Conservation (phyloP, 2,888 invertebrate genomes). For the Agrilus biguttatus region DNA sequence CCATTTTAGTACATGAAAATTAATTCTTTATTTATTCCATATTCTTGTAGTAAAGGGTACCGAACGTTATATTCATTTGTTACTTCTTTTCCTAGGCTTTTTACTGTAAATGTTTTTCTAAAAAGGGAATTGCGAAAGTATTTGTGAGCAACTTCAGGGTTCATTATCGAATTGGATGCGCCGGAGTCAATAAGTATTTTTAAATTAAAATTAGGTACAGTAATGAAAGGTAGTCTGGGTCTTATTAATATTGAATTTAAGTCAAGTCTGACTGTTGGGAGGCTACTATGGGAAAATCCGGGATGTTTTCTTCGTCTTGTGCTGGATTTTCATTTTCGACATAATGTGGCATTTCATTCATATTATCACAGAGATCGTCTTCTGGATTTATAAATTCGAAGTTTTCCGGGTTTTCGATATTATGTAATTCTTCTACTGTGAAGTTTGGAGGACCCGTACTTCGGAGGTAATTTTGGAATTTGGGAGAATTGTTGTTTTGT, state of each 20-base stretch:
- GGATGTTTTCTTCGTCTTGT: not conserved
- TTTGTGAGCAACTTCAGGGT: too few species aligned
- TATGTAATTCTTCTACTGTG: slow-evolving; percentile 5
- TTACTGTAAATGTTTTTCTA: too few species aligned
- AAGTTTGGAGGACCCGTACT: slow-evolving; percentile 3
- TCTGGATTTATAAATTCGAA: not conserved
- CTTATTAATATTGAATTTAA: slow-evolving; percentile 5
- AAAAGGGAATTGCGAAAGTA: too few species aligned
- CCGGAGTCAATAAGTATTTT: too few species aligned
- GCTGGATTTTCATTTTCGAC: not conserved
- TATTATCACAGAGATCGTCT: not conserved
- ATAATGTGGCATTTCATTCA: not conserved
- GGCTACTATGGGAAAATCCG: slow-evolving; percentile 5
- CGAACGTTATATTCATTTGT: too few species aligned
- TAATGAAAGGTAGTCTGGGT: too few species aligned
- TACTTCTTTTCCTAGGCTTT: too few species aligned
- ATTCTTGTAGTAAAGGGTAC: too few species aligned
- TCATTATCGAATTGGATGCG: too few species aligned
- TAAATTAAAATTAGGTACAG: too few species aligned
- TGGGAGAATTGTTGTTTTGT: not conserved
- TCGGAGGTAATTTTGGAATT: slow-evolving; percentile 1
- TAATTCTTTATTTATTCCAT: too few species aligned
- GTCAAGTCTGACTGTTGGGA: slow-evolving; percentile 5
- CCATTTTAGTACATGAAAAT: too few species aligned
- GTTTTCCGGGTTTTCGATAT: slow-evolving; percentile 3